Conservation (phyloP, 2,797 vertebrate genomes). For the Acrossocheilus fasciatus region DNA sequence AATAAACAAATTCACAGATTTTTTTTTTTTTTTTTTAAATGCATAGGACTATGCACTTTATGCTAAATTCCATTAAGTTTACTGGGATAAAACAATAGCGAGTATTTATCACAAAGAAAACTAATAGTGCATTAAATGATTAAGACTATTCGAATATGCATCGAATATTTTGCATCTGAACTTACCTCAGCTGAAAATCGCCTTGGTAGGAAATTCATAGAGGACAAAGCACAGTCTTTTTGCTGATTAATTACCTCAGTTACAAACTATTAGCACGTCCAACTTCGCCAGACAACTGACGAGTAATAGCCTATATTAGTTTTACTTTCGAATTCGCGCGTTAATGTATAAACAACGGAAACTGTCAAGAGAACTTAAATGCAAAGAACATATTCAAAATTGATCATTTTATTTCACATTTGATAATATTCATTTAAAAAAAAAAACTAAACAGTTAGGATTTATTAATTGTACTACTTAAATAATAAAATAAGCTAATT, state of each 20-base stretch:
- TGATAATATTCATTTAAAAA: not conserved
- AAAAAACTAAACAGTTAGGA: not conserved
- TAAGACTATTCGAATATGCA: no score
- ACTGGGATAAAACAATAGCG: not conserved
- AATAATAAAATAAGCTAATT: not conserved
- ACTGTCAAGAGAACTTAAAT: not conserved
- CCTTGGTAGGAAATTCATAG: not conserved
- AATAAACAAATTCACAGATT: not conserved
- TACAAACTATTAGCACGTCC: not conserved
- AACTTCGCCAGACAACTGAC: not conserved
- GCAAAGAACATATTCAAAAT: not conserved
- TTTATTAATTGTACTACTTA: not conserved
- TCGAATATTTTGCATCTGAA: not conserved
- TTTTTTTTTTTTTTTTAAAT: not conserved
- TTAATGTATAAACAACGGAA: not conserved
- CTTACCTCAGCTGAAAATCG: not conserved
- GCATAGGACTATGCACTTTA: not conserved
- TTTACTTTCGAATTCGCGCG: constrained; percentile 13
- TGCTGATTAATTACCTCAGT: not conserved
- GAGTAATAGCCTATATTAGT: not conserved
- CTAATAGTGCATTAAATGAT: not conserved
- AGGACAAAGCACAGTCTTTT: not conserved
- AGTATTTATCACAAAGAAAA: no score
- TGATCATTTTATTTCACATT: not conserved
- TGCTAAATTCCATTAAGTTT: not conserved